These are phyloP conservation scores for Sinocyclocheilus maitianheensis DNA, from an alignment of 2,113 vertebrate species.

Conservation along the genomic window DNA sequence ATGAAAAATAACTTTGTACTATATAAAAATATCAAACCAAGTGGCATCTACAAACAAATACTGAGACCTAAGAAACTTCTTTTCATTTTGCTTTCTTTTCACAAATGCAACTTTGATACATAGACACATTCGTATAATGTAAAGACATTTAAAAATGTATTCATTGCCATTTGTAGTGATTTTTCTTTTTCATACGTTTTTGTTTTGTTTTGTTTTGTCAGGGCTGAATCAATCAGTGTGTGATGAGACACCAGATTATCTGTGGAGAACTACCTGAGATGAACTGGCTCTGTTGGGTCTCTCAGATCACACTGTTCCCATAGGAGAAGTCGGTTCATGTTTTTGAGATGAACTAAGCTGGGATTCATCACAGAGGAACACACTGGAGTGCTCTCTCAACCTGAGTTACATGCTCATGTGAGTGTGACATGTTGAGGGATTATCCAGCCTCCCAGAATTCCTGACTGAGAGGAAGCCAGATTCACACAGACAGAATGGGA, in stretches of 20 bases:
- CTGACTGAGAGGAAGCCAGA: conserved; percentile 24
- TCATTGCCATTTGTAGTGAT: background rate
- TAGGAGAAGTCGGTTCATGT: background rate
- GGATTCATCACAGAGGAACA: background rate
- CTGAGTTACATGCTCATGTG: conserved; percentile 28
- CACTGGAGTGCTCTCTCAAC: conserved; percentile 21
- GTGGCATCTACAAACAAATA: background rate
- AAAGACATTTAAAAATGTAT: background rate
- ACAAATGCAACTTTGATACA: no score
- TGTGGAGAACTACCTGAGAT: background rate
- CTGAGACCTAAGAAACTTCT: background rate
- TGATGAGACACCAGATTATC: background rate
- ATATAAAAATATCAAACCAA: background rate
- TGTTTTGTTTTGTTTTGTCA: background rate
- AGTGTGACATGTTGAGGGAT: conserved; percentile 30
- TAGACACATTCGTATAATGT: background rate
- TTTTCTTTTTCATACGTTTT: background rate
- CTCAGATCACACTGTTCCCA: background rate
- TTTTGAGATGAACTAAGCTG: conserved; percentile 4
- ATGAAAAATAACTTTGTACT: background rate
- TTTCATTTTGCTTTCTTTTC: background rate
- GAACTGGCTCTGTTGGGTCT: conserved; percentile 10
- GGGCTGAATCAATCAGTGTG: no score
- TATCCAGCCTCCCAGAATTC: conserved; percentile 6
- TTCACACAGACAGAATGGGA: conserved; percentile 11